A percentile compares a stretch with the other conserved stretches of the same genome.
Evolutionary conservation across 92 coral and sea anemone genomes (phyloP).

Genomic region (Muricea muricata): DNA sequence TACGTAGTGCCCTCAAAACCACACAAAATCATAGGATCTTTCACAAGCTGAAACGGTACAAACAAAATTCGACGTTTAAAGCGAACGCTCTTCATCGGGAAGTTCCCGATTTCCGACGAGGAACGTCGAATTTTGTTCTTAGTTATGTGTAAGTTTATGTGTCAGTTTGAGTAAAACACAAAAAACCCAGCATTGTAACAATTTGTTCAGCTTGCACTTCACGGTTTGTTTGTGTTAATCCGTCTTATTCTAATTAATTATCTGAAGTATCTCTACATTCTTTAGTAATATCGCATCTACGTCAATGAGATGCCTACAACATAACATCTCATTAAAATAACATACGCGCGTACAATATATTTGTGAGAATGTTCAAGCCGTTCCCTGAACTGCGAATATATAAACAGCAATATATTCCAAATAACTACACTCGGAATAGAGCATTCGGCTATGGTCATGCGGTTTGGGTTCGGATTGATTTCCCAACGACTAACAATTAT

Average conservation of each 20-base stretch:
- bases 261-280: slow-evolving; percentile 8
- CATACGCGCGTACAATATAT: not conserved
- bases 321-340: not conserved
- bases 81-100: too few species aligned
- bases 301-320: not conserved
- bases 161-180: too few species aligned
- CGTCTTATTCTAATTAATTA: slow-evolving; percentile 7
- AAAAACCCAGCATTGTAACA: not conserved
- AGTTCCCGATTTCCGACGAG: too few species aligned
- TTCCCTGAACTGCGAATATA: not conserved
- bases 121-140: too few species aligned
- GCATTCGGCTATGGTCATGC: not conserved
- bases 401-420: not conserved
- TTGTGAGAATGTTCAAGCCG: not conserved
- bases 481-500: not conserved
- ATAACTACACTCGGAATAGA: not conserved
- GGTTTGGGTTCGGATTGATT: not conserved
- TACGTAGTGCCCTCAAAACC: too few species aligned
- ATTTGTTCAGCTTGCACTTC: too few species aligned
- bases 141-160: too few species aligned
- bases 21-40: too few species aligned
- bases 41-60: too few species aligned
- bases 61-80: too few species aligned
- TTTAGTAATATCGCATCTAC: not conserved
- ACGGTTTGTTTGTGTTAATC: slow-evolving; percentile 8